phyloP scores from a whole-genome alignment of 2,113 vertebrate genomes.

The Crocuta crocuta region DNA sequence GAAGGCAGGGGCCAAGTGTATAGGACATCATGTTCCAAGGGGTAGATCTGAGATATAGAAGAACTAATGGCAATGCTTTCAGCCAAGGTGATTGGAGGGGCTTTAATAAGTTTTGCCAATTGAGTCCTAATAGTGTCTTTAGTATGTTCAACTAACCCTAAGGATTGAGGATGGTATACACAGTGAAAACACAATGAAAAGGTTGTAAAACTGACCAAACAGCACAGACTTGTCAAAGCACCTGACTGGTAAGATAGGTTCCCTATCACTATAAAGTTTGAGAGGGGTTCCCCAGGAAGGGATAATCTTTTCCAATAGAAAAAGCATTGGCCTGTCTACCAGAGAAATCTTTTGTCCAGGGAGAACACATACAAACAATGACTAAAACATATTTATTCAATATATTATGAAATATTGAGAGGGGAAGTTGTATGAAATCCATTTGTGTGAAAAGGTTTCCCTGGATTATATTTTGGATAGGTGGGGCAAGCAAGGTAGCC shows the following conservation, averaged over 20 bases:
- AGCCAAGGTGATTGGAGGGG: neutral
- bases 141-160: neutral
- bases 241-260: neutral
- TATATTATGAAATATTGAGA: neutral
- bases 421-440: neutral
- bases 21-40: neutral
- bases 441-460: neutral
- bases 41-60: neutral
- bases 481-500: neutral
- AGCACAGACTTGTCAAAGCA: neutral
- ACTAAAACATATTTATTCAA: neutral
- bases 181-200: neutral
- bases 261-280: neutral
- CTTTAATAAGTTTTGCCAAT: neutral
- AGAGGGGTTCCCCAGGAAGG: neutral
- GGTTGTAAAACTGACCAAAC: neutral
- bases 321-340: neutral
- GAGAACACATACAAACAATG: neutral
- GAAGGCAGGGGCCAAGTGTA: neutral
- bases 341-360: neutral
- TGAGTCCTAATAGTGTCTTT: neutral
- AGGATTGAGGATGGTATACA: neutral
- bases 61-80: neutral
- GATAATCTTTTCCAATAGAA: neutral
- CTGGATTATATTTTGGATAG: neutral